Evolutionary conservation across 2,888 invertebrate genomes (phyloP).

Genomic region (Drosophila greeni): DNA sequence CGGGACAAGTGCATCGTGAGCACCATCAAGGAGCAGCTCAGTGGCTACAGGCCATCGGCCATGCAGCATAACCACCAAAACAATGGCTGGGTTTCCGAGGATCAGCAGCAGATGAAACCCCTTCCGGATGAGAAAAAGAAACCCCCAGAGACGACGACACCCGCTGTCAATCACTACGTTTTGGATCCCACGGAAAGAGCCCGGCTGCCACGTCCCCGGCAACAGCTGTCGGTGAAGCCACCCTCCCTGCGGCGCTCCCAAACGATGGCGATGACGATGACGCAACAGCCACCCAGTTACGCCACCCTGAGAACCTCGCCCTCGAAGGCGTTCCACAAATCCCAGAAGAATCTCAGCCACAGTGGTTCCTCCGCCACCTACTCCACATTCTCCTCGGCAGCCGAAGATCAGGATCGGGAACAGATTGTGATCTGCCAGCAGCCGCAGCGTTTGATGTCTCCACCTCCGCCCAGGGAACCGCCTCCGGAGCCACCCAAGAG

Average conservation of each 20-base stretch:
- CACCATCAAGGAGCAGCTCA: conserved; percentile 82
- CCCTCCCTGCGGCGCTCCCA: conserved; percentile 76
- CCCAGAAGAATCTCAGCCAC: conserved; percentile 44
- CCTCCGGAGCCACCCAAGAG: conserved; percentile 59
- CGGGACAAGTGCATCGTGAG: conserved; percentile 78
- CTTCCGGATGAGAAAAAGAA: conserved; percentile 31
- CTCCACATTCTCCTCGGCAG: conserved; percentile 55
- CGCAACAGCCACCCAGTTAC: conserved; percentile 49
- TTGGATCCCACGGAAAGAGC: conserved; percentile 71
- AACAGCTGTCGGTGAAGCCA: conserved; percentile 73
- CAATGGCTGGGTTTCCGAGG: conserved; percentile 80
- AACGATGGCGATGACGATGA: conserved; percentile 74
- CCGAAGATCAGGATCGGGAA: conserved; percentile 41
- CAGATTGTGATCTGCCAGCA: conserved; percentile 71
- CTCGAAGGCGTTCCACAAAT: conserved; percentile 10
- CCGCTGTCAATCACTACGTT: conserved; percentile 71
- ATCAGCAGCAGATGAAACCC: conserved; percentile 17
- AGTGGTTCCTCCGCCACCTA: conserved; percentile 62
- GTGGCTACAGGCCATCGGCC: conserved; percentile 83
- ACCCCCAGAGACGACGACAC: neutral
- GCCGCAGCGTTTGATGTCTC: conserved; percentile 57
- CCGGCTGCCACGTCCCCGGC: conserved; percentile 72
- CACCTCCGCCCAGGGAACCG: conserved; percentile 66
- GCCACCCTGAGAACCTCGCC: conserved; percentile 46
- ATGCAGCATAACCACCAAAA: conserved; percentile 81